phyloP scores from a whole-genome alignment of 2,888 invertebrate genomes.

The Physocephala rufipes region DNA sequence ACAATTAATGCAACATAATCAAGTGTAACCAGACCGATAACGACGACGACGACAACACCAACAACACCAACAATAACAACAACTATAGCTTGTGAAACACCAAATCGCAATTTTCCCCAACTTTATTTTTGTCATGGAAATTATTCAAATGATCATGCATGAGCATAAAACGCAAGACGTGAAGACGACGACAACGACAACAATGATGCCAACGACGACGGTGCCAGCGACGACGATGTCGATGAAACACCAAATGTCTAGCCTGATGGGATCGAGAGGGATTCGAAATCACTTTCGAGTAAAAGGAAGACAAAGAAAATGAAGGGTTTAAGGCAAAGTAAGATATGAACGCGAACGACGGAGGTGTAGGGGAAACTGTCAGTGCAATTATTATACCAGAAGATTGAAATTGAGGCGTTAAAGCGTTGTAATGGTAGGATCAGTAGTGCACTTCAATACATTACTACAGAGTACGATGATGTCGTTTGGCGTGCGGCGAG shows the following conservation, averaged over 20 bases:
- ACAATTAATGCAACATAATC: conserved; percentile 30
- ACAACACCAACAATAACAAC: conserved; percentile 2
- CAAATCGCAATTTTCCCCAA: conserved; percentile 26
- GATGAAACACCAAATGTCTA: conserved; percentile 28
- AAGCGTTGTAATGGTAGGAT: conserved; percentile 26
- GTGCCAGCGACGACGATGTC: conserved; percentile 16
- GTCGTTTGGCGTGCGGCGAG: neutral
- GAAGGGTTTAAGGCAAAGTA: neutral
- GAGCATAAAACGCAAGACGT: conserved; percentile 6
- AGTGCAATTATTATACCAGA: neutral
- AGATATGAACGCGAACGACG: neutral
- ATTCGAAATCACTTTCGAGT: conserved; percentile 30
- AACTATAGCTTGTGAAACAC: conserved; percentile 5
- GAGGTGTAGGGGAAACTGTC: neutral
- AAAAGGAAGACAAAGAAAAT: conserved; percentile 3
- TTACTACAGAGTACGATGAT: neutral
- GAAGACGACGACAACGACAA: conserved; percentile 17
- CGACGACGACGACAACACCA: too few relatives aligned
- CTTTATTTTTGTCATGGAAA: conserved; percentile 31
- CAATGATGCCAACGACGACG: neutral
- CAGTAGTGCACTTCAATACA: conserved; percentile 1
- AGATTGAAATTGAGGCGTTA: conserved; percentile 32
- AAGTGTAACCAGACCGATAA: conserved; percentile 12
- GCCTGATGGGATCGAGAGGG: neutral
- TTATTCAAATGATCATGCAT: neutral